These are phyloP conservation scores for Nylanderia fulva DNA, from an alignment of 1,140 invertebrate genomes.

Conservation along the genomic window DNA sequence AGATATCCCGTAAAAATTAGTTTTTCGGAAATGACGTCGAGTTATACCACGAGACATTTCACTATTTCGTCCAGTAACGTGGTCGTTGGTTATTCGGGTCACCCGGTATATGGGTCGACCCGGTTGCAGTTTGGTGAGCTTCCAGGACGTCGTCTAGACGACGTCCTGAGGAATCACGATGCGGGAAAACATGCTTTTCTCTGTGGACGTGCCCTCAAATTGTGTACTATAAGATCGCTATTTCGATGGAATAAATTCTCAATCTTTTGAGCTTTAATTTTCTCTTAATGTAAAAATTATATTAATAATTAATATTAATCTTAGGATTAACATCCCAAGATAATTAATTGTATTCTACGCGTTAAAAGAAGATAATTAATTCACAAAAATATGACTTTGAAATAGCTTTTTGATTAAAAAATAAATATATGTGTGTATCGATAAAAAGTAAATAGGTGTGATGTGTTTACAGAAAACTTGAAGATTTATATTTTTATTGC, in stretches of 20 bases:
- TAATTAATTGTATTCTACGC: not conserved
- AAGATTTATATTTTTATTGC: constrained; percentile 16
- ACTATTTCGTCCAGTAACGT: not conserved
- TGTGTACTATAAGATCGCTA: not conserved
- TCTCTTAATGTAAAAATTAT: not conserved
- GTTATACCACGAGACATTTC: not conserved
- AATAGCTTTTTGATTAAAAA: not conserved
- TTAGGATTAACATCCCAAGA: too few species aligned
- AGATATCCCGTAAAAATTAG: constrained; percentile 19
- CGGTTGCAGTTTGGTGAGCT: constrained; percentile 66
- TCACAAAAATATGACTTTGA: not conserved
- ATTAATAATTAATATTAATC: not conserved
- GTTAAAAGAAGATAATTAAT: not conserved
- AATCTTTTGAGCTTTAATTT: not conserved
- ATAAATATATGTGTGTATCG: not conserved
- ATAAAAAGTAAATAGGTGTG: not conserved
- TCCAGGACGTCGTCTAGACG: constrained; percentile 71
- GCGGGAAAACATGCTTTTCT: constrained; percentile 15
- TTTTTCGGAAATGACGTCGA: not conserved
- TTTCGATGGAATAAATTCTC: not conserved
- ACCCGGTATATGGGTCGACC: constrained; percentile 63
- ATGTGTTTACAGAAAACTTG: constrained; percentile 13
- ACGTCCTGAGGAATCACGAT: constrained; percentile 27
- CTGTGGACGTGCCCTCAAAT: constrained; percentile 6
- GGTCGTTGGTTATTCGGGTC: constrained; percentile 63